Evolutionary conservation across 2,888 invertebrate genomes (phyloP).

Genomic region (Nematopogon swammerdamellus): DNA sequence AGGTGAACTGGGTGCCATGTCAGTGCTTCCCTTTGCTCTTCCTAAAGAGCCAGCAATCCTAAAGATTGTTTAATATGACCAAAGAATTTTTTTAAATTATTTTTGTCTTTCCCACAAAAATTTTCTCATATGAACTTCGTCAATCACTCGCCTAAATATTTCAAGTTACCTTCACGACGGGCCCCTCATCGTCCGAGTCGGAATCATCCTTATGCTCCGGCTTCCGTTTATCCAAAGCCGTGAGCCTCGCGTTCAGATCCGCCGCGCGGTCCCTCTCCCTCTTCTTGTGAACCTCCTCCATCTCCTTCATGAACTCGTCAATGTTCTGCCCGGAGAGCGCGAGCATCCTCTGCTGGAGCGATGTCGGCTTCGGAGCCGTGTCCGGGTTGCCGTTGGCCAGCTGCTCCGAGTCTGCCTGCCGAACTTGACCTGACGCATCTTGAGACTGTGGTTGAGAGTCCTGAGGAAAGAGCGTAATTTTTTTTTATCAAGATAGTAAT

Average conservation of each 20-base stretch:
- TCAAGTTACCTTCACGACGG: background rate
- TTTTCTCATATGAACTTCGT: no score
- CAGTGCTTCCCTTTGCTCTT: no score
- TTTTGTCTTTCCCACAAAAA: no score
- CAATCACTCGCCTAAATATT: no score
- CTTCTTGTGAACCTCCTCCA: conserved; percentile 81
- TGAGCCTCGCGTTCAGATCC: conserved; percentile 53
- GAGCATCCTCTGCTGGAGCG: conserved; percentile 82
- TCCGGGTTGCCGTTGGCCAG: conserved; percentile 8
- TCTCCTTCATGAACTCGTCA: conserved; percentile 90
- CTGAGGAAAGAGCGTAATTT: no score
- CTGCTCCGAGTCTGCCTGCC: conserved; percentile 22
- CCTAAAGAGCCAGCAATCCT: no score
- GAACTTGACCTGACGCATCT: no score
- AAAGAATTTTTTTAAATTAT: no score
- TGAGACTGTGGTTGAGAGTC: no score
- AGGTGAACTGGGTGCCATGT: no score
- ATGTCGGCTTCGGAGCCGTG: conserved; percentile 59
- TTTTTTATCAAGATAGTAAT: no score
- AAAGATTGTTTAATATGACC: no score
- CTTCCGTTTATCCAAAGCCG: conserved; percentile 8
- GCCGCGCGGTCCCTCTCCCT: conserved; percentile 65
- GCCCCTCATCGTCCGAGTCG: conserved; percentile 21
- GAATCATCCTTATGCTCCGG: conserved; percentile 31
- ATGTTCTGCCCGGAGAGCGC: conserved; percentile 89